Percentiles rank a stretch among this genome's conserved stretches.
Conservation (phyloP, 2,797 vertebrate species). For the Coendou prehensilis region DNA sequence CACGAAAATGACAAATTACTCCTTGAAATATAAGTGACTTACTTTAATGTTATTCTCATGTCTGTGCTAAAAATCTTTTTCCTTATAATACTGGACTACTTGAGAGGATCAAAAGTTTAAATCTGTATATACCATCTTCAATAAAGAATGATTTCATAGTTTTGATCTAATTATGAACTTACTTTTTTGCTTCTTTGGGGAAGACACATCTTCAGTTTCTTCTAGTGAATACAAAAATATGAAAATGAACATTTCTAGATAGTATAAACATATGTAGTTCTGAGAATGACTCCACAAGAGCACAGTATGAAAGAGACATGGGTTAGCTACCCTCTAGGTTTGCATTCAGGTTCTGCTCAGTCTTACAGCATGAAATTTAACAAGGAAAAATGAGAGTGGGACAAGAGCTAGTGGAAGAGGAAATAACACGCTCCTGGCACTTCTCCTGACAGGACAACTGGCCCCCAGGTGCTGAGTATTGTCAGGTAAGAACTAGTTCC, state of each 20-base stretch:
- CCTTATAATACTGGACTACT: slow-evolving; percentile 4
- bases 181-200: slow-evolving; percentile 79
- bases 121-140: neutral
- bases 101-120: neutral
- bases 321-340: neutral
- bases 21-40: slow-evolving; percentile 59
- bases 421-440: neutral
- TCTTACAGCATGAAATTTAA: neutral
- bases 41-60: slow-evolving; percentile 46
- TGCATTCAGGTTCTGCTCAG: slow-evolving; percentile 11
- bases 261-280: neutral
- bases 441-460: neutral
- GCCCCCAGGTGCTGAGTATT: neutral
- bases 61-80: slow-evolving; percentile 17
- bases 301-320: neutral
- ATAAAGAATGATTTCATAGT: neutral
- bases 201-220: slow-evolving; percentile 74
- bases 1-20: neutral
- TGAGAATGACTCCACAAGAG: neutral
- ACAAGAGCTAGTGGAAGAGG: neutral
- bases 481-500: neutral
- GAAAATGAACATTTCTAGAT: slow-evolving; percentile 1
- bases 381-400: neutral
- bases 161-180: slow-evolving; percentile 68
- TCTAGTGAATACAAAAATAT: slow-evolving; percentile 74